Base-by-base conservation (phyloP, 2,113 vertebrate species). In the Heterotis niloticus region DNA sequence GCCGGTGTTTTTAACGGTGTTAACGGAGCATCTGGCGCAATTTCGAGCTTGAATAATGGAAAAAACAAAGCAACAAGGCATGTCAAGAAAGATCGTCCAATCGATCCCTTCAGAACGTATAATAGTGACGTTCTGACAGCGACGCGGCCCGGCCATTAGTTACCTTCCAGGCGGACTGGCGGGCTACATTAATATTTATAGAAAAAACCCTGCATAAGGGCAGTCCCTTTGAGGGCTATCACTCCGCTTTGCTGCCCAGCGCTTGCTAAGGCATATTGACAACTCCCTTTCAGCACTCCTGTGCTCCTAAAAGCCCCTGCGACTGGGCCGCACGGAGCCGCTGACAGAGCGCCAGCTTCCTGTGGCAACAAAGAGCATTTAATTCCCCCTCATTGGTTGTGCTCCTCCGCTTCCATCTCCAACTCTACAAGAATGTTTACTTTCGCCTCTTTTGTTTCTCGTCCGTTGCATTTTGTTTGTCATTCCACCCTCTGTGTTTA, bases 121-220 rank as follows among this genome's bases (percentile, higher is more conserved):
- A 89, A 88, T 82, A 79, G 52, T 84, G 87, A 89, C 84, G 85
- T 82, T 88, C 20, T 24, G 88, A 71, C 85, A 88, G 83, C 87
- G 88, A 88, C 91, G 90, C 80, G 1, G 78, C 86, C 89, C 88
- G 85, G 88, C 83, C 84, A 84, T 87, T 91, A 86, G 88, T 90
- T 93, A 90, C 88, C 91, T 87, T 88, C 84, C 81, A 85, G 87
- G 87, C 88, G 91, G 86, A 83, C 87, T 85, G 34, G 83, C 84
- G 90, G 88, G 86, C 89, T 87, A 87, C 87, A 91, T 92, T 90
- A 89, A 94, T 93, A 92, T 90, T 91, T 87, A 90, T 86, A 89
- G 87, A 89, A 90, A 89, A 92, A 44, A 4, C 54, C 88, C 88
- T 89, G 88, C 88, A 91, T 91, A 83, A 89, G 88, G 89, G 86